Base-by-base conservation (phyloP, 2,888 invertebrate species). In the Thymelicus sylvestris region DNA sequence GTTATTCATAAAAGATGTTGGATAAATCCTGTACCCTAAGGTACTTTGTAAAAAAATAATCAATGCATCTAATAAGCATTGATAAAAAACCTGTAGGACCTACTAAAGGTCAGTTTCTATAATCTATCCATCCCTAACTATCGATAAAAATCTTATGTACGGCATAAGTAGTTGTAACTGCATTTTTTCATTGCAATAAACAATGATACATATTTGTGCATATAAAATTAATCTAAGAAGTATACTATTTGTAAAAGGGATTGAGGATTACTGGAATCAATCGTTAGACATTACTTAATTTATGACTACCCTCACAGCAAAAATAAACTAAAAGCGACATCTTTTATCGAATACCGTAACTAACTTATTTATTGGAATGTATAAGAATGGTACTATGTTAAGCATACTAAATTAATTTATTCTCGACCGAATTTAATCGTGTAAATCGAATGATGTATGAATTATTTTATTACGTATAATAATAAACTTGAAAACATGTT, bases 381-480 rank as follows among this genome's bases (percentile, higher is more conserved):
- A 63, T 63, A 48, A 31, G 24, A 31, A 47, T 63, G 3, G 31
- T 48, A 63, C 13, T 47, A 24, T 48, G 12, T 8, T 3, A 55
- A 19, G 1, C 8, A 10, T 39, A 38, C 39, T 24, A 66, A 66
- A 66, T 44, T 66, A 66, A 66, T 66, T 66, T 66, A 66, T 66
- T 66, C 7, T 57, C n/a, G 31, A 66, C 19, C 57, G 66, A 8
- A 44, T 24, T 31, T 24, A 31, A 52, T 31, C 24, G 44, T 57
- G 24, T 19, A 39, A 55, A 15, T 44, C 10, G 39, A 55, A 41
- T 52, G 39, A 41, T 52, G 52, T 41, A 24, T 44, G 66, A 13
- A 55, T 0, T 66, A 52, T 65, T 55, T 48, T 65, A 65, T 65
- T 55, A 64, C 10, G 19, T 19, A 52, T 52, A 52, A 52, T 52